Conservation (phyloP, 2,113 vertebrate species). For the Apodemus sylvaticus region DNA sequence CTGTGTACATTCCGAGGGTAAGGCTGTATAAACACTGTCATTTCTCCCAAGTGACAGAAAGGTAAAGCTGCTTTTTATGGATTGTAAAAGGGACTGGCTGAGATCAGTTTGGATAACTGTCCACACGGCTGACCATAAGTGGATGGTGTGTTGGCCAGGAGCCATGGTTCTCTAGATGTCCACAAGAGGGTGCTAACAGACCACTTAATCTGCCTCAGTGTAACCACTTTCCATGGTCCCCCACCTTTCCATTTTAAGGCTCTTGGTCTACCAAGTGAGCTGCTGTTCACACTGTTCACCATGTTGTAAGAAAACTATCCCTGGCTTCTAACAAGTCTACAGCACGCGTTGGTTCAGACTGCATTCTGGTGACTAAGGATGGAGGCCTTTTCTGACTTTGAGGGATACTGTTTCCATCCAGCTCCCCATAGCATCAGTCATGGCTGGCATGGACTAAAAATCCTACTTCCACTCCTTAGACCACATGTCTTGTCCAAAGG, state of each 20-base stretch:
- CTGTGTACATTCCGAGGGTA: neutral
- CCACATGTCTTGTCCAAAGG: neutral
- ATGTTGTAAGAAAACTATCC: neutral
- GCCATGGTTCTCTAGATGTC: neutral
- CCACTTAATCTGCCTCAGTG: too few species aligned
- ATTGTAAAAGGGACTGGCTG: neutral
- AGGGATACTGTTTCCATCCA: neutral
- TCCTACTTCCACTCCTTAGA: neutral
- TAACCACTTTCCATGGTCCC: neutral
- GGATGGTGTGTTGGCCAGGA: neutral
- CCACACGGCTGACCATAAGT: rapidly evolving
- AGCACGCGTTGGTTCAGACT: neutral
- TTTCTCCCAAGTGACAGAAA: slow-evolving; percentile 7
- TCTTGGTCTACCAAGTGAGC: neutral
- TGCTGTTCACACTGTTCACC: neutral
- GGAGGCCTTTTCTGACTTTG: neutral
- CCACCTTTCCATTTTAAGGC: neutral
- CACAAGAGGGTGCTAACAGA: slow-evolving; percentile 59
- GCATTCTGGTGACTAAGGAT: neutral
- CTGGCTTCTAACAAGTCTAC: neutral
- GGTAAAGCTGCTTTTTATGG: neutral
- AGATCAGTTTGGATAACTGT: neutral
- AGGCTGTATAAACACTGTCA: neutral
- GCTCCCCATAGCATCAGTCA: neutral
- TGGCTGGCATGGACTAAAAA: neutral